phyloP scores from a whole-genome alignment of 1,140 invertebrate genomes.

The Stenopsyche tienmushanensis region DNA sequence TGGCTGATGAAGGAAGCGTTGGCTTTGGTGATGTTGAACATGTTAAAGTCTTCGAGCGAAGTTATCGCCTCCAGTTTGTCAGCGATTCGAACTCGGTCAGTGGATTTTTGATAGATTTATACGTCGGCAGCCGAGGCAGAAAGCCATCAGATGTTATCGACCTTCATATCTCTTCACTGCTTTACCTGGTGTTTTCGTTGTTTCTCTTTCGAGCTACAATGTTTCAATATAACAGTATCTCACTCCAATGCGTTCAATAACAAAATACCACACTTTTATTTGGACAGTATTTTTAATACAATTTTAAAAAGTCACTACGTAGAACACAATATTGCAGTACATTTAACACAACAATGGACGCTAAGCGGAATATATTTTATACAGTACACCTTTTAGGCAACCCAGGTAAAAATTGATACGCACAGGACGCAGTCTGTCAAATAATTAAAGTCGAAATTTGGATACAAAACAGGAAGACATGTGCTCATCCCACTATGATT shows the following conservation, averaged over 20 bases:
- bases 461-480: no score
- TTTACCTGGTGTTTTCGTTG: conserved; percentile 21
- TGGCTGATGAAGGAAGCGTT: conserved; percentile 13
- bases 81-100: conserved; percentile 8
- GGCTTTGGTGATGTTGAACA: conserved; percentile 18
- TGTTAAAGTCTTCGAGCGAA: conserved; percentile 15
- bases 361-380: no score
- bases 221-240: not conserved
- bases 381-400: no score
- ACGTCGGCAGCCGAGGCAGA: not conserved
- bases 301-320: no score
- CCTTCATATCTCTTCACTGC: conserved; percentile 13
- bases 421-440: no score
- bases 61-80: conserved; percentile 21
- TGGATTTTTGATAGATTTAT: not conserved
- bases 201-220: conserved; percentile 3
- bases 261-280: no score
- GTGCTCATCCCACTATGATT: no score
- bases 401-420: no score
- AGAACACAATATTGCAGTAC: no score
- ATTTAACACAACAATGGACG: no score
- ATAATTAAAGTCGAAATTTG: no score
- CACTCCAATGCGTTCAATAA: not conserved
- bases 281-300: no score
- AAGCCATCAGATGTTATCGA: conserved; percentile 25